These are phyloP conservation scores for Catocala sponsa DNA, from an alignment of 2,888 invertebrate genomes.

Conservation along the genomic window DNA sequence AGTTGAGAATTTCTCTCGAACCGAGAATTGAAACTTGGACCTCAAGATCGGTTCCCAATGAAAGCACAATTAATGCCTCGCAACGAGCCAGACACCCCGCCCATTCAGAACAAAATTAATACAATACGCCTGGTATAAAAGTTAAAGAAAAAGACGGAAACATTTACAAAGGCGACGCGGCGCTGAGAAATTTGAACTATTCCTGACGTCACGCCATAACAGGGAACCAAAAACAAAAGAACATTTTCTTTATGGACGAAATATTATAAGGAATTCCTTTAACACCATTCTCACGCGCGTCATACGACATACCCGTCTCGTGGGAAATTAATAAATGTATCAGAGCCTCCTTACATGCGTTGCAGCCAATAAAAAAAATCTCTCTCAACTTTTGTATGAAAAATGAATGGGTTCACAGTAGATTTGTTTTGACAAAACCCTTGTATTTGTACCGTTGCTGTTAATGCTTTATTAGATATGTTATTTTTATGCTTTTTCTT, in stretches of 20 bases:
- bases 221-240: conserved; percentile 15
- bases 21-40: no score
- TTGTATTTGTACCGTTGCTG: background rate
- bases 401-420: conserved; percentile 40
- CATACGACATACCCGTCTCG: conserved; percentile 45
- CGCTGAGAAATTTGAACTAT: background rate
- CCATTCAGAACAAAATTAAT: no score
- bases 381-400: conserved; percentile 39
- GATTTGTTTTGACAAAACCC: conserved; percentile 29
- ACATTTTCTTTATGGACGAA: conserved; percentile 5
- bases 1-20: no score
- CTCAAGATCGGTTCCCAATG: no score
- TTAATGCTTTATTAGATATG: background rate
- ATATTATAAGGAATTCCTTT: conserved; percentile 31
- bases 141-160: no score
- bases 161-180: no score
- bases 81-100: no score
- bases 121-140: no score
- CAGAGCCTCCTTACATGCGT: conserved; percentile 45
- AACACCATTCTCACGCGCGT: conserved; percentile 30
- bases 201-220: background rate
- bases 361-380: conserved; percentile 52
- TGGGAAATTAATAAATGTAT: conserved; percentile 60
- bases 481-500: no score
- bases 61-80: no score